These are phyloP conservation scores for Chondrilla cf. caribensis DNA, from an alignment of 37 sponge, comb jelly and placozoan species.

Conservation along the genomic window DNA sequence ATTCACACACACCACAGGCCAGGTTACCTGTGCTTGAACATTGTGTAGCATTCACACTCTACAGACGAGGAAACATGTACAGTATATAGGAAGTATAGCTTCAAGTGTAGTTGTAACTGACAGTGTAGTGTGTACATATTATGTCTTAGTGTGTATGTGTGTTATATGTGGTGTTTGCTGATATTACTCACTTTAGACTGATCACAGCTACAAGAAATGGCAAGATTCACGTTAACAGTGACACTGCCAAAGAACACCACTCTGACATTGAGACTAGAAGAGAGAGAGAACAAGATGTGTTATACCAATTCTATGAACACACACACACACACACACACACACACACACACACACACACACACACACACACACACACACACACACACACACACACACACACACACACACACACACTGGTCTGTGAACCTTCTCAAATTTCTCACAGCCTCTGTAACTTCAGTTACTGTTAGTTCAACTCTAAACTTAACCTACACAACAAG, in stretches of 20 bases:
- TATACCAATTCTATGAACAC: background rate
- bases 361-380: too few relatives aligned
- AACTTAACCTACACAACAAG: too few relatives aligned
- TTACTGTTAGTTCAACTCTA: too few relatives aligned
- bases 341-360: background rate
- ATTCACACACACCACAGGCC: constrained; percentile 63
- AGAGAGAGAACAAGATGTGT: background rate
- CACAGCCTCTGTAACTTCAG: background rate
- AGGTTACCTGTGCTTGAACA: constrained; percentile 62
- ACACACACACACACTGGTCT: too few relatives aligned
- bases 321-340: background rate
- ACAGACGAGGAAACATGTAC: background rate
- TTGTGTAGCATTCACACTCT: background rate
- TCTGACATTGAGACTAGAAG: background rate
- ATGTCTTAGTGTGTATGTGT: too few relatives aligned
- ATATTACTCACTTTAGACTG: background rate
- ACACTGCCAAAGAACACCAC: constrained; percentile 16
- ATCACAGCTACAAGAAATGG: background rate
- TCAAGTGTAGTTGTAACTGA: too few relatives aligned
- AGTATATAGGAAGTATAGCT: background rate
- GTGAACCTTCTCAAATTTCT: background rate
- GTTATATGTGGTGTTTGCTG: too few relatives aligned
- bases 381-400: too few relatives aligned
- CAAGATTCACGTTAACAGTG: background rate
- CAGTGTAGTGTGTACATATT: too few relatives aligned